phyloP scores from a whole-genome alignment of 2,113 vertebrate species.

The Gallinago jamesoni region DNA sequence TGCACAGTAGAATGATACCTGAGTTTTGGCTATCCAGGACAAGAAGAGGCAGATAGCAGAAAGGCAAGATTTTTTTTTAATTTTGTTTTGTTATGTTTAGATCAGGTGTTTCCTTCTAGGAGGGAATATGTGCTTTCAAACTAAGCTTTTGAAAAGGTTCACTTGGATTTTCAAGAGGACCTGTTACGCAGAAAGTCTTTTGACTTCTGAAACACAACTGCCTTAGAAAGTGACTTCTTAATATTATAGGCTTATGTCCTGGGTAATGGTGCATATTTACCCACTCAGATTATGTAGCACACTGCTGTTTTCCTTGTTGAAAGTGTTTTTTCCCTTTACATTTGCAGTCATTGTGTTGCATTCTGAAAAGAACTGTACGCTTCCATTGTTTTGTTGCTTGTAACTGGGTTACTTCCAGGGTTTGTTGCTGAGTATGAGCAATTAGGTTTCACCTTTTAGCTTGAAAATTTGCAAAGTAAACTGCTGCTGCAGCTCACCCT shows the following conservation, averaged over 20 bases:
- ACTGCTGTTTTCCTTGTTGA: neutral
- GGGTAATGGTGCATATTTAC: neutral
- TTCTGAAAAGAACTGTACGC: neutral
- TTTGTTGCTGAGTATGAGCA: neutral
- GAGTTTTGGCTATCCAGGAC: neutral
- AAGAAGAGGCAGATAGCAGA: neutral
- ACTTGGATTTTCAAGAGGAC: neutral
- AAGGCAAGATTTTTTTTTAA: neutral
- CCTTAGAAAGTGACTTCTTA: neutral
- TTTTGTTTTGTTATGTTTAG: neutral
- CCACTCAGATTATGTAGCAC: neutral
- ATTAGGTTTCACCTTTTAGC: neutral
- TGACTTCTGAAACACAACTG: neutral
- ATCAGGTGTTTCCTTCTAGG: neutral
- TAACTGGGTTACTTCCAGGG: neutral
- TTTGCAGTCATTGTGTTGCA: neutral
- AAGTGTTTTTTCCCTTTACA: neutral
- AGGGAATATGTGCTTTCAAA: neutral
- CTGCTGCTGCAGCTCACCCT: neutral
- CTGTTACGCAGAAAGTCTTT: neutral
- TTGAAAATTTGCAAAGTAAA: neutral
- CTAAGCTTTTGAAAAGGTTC: neutral
- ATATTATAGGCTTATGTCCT: neutral
- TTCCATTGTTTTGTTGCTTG: neutral
- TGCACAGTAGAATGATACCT: neutral